phyloP scores from a whole-genome alignment of 37 sponge, comb jelly and placozoan species.

The Spongilla lacustris region DNA sequence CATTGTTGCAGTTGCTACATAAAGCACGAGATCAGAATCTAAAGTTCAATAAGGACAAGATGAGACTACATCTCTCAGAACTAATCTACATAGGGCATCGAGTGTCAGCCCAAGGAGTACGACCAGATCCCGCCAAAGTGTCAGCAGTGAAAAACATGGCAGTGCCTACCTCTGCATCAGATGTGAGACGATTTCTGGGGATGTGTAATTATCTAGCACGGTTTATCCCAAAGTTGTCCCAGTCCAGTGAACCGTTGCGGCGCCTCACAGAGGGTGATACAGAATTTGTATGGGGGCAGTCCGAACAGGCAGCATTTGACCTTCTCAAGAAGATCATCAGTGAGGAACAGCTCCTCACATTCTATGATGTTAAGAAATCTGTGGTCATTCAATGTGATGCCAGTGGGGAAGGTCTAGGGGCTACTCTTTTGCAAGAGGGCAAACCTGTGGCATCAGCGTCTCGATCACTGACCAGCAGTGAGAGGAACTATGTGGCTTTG shows the following conservation, averaged over 20 bases:
- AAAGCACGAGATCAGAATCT: slow-evolving; percentile 8
- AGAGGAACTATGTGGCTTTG: slow-evolving; percentile 17
- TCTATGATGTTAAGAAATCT: background rate
- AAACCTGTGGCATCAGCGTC: slow-evolving; percentile 30
- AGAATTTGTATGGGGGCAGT: slow-evolving; percentile 30
- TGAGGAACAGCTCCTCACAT: background rate
- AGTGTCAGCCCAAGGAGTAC: background rate
- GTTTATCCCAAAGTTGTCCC: slow-evolving; percentile 49
- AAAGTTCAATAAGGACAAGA: slow-evolving; percentile 19
- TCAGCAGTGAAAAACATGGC: slow-evolving; percentile 10
- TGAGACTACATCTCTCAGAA: background rate
- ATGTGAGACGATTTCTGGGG: slow-evolving; percentile 41
- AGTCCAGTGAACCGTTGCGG: slow-evolving; percentile 11
- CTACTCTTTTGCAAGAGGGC: slow-evolving; percentile 26
- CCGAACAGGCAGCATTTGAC: background rate
- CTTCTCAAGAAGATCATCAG: background rate
- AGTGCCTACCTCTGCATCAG: background rate
- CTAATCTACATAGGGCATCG: slow-evolving; percentile 3
- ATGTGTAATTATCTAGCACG: slow-evolving; percentile 45
- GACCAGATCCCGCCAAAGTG: slow-evolving; percentile 25
- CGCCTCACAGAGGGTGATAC: slow-evolving; percentile 20
- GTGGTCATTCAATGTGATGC: slow-evolving; percentile 17
- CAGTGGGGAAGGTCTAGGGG: slow-evolving; percentile 24
- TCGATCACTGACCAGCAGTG: slow-evolving; percentile 20
- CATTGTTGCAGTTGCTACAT: background rate